Conservation (phyloP, 2,113 vertebrate species). For the Melanotaenia duboulayi region DNA sequence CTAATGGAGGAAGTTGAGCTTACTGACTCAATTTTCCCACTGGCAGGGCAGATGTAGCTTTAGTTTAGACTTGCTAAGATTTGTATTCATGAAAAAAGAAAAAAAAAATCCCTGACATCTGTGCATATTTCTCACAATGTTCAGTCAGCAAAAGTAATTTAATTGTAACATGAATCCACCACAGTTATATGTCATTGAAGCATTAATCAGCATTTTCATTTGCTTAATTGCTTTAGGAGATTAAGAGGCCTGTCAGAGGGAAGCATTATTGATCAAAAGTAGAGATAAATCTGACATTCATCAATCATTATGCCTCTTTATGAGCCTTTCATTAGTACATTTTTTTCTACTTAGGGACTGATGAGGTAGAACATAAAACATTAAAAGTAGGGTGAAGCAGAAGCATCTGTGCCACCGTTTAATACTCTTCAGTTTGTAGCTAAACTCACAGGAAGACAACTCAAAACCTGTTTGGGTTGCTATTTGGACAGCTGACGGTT, state of each 20-base stretch:
- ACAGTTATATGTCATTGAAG: conserved; percentile 5
- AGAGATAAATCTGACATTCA: conserved; percentile 44
- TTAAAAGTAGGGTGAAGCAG: neutral
- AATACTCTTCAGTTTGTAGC: neutral
- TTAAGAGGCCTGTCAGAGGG: conserved; percentile 33
- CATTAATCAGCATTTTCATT: conserved; percentile 55
- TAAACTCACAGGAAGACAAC: neutral
- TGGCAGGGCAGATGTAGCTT: neutral
- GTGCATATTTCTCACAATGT: neutral
- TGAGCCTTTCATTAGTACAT: conserved; percentile 3
- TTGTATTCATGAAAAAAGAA: neutral
- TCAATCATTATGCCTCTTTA: conserved; percentile 40
- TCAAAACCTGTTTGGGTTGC: neutral
- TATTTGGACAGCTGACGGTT: conserved; percentile 4
- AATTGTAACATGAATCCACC: conserved; percentile 17
- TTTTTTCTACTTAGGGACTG: conserved; percentile 20
- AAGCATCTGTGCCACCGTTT: neutral
- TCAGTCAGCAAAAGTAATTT: conserved; percentile 11
- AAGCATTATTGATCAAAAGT: conserved; percentile 43
- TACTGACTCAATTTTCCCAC: neutral
- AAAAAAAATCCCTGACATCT: neutral
- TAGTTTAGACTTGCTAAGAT: neutral
- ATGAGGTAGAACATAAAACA: conserved; percentile 12
- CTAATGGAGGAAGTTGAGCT: conserved; percentile 20
- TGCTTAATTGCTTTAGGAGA: conserved; percentile 41